Conservation (phyloP, 2,797 vertebrate species). For the Gallinago nigripennis region DNA sequence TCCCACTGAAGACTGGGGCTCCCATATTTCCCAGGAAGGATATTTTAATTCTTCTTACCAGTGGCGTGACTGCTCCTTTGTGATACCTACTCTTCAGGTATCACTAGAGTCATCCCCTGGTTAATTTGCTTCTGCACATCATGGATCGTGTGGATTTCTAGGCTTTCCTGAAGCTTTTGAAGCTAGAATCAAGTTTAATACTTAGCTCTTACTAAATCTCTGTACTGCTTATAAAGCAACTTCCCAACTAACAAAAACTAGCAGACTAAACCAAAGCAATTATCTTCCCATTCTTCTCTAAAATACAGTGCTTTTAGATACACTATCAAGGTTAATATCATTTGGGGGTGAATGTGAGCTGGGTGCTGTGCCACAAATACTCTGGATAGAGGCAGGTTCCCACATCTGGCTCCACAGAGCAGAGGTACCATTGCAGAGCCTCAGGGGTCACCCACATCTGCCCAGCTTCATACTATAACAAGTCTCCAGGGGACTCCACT, state of each 20-base stretch:
- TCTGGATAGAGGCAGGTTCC: background rate
- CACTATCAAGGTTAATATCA: background rate
- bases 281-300: background rate
- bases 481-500: background rate
- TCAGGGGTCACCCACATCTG: fast-evolving
- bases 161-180: slow-evolving; percentile 81
- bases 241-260: background rate
- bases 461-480: fast-evolving
- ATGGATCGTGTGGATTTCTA: slow-evolving; percentile 81
- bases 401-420: fast-evolving
- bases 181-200: slow-evolving; percentile 67
- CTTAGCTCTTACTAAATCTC: background rate
- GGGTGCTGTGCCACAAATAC: background rate
- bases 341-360: background rate
- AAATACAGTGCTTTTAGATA: background rate
- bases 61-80: slow-evolving; percentile 71
- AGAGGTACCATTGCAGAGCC: background rate
- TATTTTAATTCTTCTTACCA: slow-evolving; percentile 65
- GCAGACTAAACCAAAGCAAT: background rate
- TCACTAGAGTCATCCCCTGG: slow-evolving; percentile 72
- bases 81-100: slow-evolving; percentile 64
- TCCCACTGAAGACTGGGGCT: background rate
- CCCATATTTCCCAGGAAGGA: background rate
- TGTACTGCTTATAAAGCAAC: background rate
- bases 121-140: slow-evolving; percentile 76